These are phyloP conservation scores for Petaurus breviceps DNA, from an alignment of 2,113 vertebrate genomes.

Conservation along the genomic window DNA sequence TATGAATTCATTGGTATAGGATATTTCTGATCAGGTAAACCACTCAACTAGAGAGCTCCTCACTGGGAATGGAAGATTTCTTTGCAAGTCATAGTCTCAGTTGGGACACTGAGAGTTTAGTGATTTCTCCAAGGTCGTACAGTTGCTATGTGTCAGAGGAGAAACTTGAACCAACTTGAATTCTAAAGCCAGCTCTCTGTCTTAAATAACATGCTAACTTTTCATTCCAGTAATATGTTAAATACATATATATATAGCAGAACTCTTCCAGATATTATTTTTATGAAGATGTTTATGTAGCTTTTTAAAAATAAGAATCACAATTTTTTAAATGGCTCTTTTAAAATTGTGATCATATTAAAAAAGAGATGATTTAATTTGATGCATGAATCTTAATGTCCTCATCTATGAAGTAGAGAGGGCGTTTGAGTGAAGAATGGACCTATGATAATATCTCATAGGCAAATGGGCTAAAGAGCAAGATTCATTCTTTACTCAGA, in stretches of 20 bases:
- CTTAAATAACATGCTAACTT: not conserved
- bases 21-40: not conserved
- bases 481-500: constrained; percentile 23
- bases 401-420: not conserved
- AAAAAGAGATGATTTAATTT: not conserved
- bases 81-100: not conserved
- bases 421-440: not conserved
- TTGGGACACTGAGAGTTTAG: not conserved
- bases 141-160: not conserved
- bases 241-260: not conserved
- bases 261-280: not conserved
- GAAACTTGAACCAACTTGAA: not conserved
- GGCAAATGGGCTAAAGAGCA: not conserved
- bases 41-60: not conserved
- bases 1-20: not conserved
- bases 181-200: not conserved
- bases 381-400: not conserved
- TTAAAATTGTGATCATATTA: not conserved
- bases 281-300: not conserved
- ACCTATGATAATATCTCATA: not conserved
- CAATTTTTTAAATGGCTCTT: not conserved
- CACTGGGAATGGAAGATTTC: not conserved
- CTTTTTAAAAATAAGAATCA: not conserved
- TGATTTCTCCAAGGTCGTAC: not conserved
- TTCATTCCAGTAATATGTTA: not conserved